A percentile compares a stretch with the other conserved stretches of the same genome.
These are phyloP conservation scores for Hydrocynus forskahlii DNA, from an alignment of 2,797 vertebrate genomes.

Conservation along the genomic window DNA sequence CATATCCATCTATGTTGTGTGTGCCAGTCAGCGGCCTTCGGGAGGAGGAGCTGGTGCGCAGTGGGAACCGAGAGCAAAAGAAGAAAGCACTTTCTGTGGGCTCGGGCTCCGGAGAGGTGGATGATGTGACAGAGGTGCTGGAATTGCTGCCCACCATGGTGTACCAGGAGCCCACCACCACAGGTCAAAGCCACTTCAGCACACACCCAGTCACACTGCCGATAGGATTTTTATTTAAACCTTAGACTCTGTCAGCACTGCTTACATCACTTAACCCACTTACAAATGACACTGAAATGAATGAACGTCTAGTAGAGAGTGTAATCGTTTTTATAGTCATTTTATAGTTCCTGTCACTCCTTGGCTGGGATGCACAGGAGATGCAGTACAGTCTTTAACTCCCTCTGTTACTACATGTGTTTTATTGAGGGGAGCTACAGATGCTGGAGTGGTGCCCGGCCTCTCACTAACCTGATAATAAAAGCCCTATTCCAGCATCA, in stretches of 20 bases:
- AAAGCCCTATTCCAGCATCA: slow-evolving; percentile 37
- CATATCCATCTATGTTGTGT: neutral
- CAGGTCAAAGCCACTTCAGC: slow-evolving; percentile 62
- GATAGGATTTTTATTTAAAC: neutral
- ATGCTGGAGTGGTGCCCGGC: slow-evolving; percentile 24
- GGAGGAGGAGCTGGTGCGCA: slow-evolving; percentile 78
- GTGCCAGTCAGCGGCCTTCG: slow-evolving; percentile 72
- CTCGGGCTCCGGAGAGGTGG: slow-evolving; percentile 76
- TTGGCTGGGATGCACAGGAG: neutral
- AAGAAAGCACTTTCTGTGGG: slow-evolving; percentile 71
- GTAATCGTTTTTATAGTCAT: slow-evolving; percentile 21
- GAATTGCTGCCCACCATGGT: slow-evolving; percentile 68
- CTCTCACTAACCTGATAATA: slow-evolving; percentile 36
- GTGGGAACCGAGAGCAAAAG: slow-evolving; percentile 71
- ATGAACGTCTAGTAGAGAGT: slow-evolving; percentile 1
- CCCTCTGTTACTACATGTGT: slow-evolving; percentile 62
- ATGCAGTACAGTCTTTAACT: slow-evolving; percentile 6
- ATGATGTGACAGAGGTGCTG: slow-evolving; percentile 70
- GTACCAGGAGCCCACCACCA: slow-evolving; percentile 66
- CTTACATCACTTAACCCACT: neutral
- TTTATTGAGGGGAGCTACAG: slow-evolving; percentile 43
- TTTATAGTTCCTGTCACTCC: neutral
- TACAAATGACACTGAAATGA: neutral
- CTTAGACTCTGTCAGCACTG: neutral
- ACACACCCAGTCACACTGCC: neutral